A percentile compares a stretch with the other conserved stretches of the same genome.
These are phyloP conservation scores for Caenorhabditis becei DNA, from an alignment of 2,888 invertebrate genomes.

Conservation along the genomic window DNA sequence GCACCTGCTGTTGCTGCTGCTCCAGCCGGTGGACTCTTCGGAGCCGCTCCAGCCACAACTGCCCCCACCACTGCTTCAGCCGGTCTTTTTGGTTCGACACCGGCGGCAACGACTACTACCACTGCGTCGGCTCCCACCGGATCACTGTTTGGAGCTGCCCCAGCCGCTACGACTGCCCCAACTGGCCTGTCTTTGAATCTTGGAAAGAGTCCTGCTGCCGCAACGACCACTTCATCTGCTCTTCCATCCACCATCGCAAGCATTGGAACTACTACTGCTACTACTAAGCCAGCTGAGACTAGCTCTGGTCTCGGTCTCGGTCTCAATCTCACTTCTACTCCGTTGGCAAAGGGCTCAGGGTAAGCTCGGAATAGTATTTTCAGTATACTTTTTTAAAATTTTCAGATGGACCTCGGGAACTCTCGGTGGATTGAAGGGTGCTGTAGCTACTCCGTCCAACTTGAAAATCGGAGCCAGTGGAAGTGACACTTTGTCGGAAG, in stretches of 20 bases:
- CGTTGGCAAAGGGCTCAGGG: constrained; percentile 54
- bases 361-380: background rate
- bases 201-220: constrained; percentile 2
- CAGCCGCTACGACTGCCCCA: background rate
- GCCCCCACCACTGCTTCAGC: background rate
- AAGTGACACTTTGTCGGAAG: constrained; percentile 55
- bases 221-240: constrained; percentile 8
- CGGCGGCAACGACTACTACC: background rate
- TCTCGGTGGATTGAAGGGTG: constrained; percentile 51
- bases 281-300: constrained; percentile 29
- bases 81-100: background rate
- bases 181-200: background rate
- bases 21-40: constrained; percentile 16
- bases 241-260: constrained; percentile 1
- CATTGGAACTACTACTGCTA: background rate
- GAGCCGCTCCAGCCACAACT: background rate
- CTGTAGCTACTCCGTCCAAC: constrained; percentile 13
- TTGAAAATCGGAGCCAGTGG: constrained; percentile 60
- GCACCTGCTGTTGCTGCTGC: constrained; percentile 6
- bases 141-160: background rate
- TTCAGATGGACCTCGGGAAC: constrained; percentile 51
- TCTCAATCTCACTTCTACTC: constrained; percentile 30
- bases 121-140: background rate
- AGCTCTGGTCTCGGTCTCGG: constrained; percentile 12
- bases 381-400: constrained; percentile 5